phyloP scores from a whole-genome alignment of 2,888 invertebrate species.

The Archaeoteleia sp. region DNA sequence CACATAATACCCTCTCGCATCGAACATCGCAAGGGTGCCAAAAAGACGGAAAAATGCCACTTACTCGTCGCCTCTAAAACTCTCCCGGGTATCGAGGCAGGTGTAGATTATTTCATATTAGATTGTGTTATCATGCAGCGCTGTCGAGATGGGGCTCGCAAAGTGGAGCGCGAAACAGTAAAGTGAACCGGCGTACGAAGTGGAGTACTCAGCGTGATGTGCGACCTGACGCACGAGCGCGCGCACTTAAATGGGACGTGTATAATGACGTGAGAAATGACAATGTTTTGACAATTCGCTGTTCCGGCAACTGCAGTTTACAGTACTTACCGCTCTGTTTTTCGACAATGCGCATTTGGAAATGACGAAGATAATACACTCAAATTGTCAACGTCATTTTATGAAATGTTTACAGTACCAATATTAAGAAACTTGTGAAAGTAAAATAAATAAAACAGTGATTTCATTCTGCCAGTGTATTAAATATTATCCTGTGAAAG shows the following conservation, averaged over 20 bases:
- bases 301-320: slow-evolving; percentile 52
- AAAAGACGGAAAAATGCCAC: too few relatives aligned
- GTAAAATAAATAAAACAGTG: too few relatives aligned
- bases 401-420: slow-evolving; percentile 13
- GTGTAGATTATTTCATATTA: slow-evolving; percentile 59
- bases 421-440: neutral
- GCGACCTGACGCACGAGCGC: slow-evolving; percentile 43
- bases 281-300: slow-evolving; percentile 70
- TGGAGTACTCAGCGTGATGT: slow-evolving; percentile 49
- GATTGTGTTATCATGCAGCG: slow-evolving; percentile 55
- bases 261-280: slow-evolving; percentile 68
- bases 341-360: slow-evolving; percentile 16
- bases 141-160: slow-evolving; percentile 44
- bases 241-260: slow-evolving; percentile 66
- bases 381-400: slow-evolving; percentile 33
- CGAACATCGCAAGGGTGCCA: too few relatives aligned
- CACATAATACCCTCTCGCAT: too few relatives aligned
- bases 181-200: slow-evolving; percentile 48
- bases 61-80: too few relatives aligned
- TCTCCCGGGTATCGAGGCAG: slow-evolving; percentile 29
- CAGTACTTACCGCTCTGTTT: slow-evolving; percentile 46
- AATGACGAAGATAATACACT: slow-evolving; percentile 27
- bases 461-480: too few relatives aligned
- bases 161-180: slow-evolving; percentile 51
- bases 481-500: too few relatives aligned